These are phyloP conservation scores for Diuraphis noxia DNA, from an alignment of 1,140 invertebrate species.

Conservation along the genomic window DNA sequence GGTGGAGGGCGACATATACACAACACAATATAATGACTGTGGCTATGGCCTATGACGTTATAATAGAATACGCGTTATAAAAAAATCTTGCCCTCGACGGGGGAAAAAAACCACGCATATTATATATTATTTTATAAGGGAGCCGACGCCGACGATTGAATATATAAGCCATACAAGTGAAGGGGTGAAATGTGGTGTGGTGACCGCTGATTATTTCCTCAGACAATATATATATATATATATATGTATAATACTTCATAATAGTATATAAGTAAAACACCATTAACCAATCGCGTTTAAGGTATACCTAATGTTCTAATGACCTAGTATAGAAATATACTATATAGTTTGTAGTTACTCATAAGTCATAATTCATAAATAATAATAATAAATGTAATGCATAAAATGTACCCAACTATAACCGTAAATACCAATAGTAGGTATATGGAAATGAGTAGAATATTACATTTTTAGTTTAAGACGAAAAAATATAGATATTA, in stretches of 20 bases:
- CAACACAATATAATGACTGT: conserved; percentile 28
- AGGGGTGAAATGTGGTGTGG: not conserved
- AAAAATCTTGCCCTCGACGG: conserved; percentile 14
- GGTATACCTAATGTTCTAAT: not conserved
- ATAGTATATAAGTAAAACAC: not conserved
- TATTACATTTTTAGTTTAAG: not conserved
- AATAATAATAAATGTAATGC: not conserved
- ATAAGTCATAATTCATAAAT: no score
- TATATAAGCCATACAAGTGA: conserved; percentile 14
- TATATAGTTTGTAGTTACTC: no score
- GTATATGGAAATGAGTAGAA: not conserved
- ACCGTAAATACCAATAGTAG: not conserved
- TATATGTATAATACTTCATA: no score
- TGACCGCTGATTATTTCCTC: conserved; percentile 25
- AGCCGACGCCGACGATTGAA: not conserved
- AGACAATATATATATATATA: not conserved
- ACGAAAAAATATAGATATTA: not conserved
- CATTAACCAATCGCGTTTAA: not conserved
- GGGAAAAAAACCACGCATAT: not conserved
- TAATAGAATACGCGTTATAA: conserved; percentile 32
- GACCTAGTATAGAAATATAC: no score
- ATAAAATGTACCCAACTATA: not conserved
- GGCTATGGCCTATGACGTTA: not conserved
- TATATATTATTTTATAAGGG: not conserved
- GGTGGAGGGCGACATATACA: not conserved